Evolutionary conservation across 2,113 vertebrate species (phyloP), one percentile per base, ranked within the genome.

Genomic region (Aix galericulata): DNA sequence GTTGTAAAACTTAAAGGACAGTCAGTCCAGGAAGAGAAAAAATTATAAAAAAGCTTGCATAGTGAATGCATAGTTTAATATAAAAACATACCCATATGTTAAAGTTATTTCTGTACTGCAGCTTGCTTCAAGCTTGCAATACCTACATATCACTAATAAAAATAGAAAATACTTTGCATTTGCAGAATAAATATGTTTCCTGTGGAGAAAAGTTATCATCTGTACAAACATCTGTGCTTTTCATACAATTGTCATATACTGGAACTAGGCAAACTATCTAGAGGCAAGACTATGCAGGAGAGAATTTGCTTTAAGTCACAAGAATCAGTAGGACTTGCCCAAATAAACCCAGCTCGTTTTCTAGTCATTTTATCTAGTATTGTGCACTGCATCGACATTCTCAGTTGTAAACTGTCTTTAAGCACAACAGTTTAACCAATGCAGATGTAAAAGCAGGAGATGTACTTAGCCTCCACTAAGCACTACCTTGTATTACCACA

Each of bases 71-170:
- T 91, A 67, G 66, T 69, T 87, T 76, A 58, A 75, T 77, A 31
- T 38, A 55, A 89, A 89, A 53, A 50, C 53, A 63, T 55, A 58
- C 40, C 53, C 60, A 62, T 55, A 73, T 86, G 72, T 59, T 82
- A 7, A 52, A 72, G 50, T 77, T 90, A 81, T 59, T 88, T 89
- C 64, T 83, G 52, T 83, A 90, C 60, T 62, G 36, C 59, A 82
- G 20, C 71, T 93, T 82, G 79, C 59, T 83, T 91, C 63, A 76
- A 50, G 44, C 68, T 91, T 89, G 72, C 68, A 78, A 48, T 48
- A 77, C 17, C 76, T 78, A 55, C 23, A 59, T 62, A 23, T 87
- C 76, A 79, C 23, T 62, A 93, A 96, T 91, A 93, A 96, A 94
- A 73, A 13, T 6, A 81, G 59, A 67, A 82, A 74, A 4, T 6